Conservation (phyloP, 2,888 invertebrate species). For the Hemistola chrysoprasaria region DNA sequence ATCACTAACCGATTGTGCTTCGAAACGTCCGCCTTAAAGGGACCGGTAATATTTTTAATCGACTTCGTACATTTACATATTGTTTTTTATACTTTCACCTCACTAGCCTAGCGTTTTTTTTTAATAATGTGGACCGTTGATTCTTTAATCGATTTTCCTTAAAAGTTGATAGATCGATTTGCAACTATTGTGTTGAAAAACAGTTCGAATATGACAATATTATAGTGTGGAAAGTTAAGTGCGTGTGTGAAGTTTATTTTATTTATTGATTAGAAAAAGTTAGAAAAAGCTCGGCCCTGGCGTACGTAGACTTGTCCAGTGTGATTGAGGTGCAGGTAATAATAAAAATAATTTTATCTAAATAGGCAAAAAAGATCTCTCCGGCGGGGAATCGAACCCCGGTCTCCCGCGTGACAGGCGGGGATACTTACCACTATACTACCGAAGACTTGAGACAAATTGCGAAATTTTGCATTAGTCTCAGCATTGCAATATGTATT, state of each 20-base stretch:
- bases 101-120: slow-evolving; percentile 37
- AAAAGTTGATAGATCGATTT: slow-evolving; percentile 4
- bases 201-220: neutral
- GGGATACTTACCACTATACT: slow-evolving; percentile 83
- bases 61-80: slow-evolving; percentile 62
- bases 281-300: slow-evolving; percentile 83
- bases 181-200: slow-evolving; percentile 1
- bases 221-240: slow-evolving; percentile 7
- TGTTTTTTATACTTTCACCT: slow-evolving; percentile 62
- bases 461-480: no score
- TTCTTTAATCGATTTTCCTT: slow-evolving; percentile 24
- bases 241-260: slow-evolving; percentile 27
- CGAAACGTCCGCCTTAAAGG: slow-evolving; percentile 65
- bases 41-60: slow-evolving; percentile 59
- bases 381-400: slow-evolving; percentile 83
- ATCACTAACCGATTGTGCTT: slow-evolving; percentile 62
- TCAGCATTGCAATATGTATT: no score
- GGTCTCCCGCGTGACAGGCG: slow-evolving; percentile 83
- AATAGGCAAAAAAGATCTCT: slow-evolving; percentile 47
- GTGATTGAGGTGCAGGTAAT: slow-evolving; percentile 89
- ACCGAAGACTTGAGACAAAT: slow-evolving; percentile 54
- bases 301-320: slow-evolving; percentile 88
- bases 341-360: slow-evolving; percentile 4
- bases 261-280: slow-evolving; percentile 55
- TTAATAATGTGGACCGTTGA: slow-evolving; percentile 22